These are phyloP conservation scores for Melinaea marsaeus DNA, from an alignment of 2,888 invertebrate genomes.

Conservation along the genomic window DNA sequence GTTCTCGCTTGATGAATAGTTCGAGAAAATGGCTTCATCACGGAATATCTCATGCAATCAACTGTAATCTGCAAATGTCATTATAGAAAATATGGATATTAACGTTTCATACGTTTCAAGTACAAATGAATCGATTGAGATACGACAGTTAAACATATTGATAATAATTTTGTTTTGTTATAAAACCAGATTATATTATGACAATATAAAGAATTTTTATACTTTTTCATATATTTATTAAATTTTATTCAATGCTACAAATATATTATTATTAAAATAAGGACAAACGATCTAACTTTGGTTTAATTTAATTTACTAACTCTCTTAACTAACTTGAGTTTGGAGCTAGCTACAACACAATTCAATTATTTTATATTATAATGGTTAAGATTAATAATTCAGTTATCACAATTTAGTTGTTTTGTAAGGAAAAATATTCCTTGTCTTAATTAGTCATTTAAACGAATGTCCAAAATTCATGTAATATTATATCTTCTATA, in stretches of 20 bases:
- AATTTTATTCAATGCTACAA: not conserved
- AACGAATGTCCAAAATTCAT: no score
- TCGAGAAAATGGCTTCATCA: conserved; percentile 8
- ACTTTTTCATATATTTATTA: no score
- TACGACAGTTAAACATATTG: not conserved
- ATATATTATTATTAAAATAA: not conserved
- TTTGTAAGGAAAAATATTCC: not conserved
- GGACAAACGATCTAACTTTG: not conserved
- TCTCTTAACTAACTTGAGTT: not conserved
- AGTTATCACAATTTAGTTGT: not conserved
- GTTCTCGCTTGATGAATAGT: conserved; percentile 6
- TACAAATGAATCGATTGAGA: not conserved
- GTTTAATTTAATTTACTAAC: not conserved
- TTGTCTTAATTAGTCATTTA: no score
- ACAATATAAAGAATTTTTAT: no score
- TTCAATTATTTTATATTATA: conserved; percentile 1
- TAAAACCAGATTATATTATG: no score
- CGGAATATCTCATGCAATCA: conserved; percentile 8
- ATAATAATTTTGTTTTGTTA: not conserved
- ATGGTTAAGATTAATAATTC: not conserved
- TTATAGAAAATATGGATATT: conserved; percentile 4
- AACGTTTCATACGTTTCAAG: not conserved
- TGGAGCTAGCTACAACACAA: conserved; percentile 3
- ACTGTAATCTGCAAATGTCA: conserved; percentile 7
- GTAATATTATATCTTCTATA: no score